These are phyloP conservation scores for Eptesicus fuscus DNA, from an alignment of 2,113 vertebrate species.

Conservation along the genomic window DNA sequence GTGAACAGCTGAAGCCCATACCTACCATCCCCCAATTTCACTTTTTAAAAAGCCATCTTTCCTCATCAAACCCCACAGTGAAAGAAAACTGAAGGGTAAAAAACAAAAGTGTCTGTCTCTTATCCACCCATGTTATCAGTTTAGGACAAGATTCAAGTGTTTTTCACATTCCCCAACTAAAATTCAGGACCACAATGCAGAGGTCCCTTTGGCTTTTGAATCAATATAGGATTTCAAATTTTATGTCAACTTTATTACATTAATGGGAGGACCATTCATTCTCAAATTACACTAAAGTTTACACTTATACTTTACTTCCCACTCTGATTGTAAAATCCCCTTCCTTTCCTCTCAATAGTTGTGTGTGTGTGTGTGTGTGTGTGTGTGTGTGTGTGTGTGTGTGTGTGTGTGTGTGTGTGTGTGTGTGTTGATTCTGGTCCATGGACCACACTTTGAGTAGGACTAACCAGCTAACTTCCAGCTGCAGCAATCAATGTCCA, in stretches of 20 bases:
- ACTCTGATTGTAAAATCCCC: neutral
- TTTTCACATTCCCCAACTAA: neutral
- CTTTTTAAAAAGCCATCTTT: neutral
- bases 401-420: neutral
- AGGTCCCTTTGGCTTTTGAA: neutral
- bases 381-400: neutral
- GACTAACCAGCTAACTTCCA: neutral
- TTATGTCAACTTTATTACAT: neutral
- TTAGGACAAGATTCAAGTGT: neutral
- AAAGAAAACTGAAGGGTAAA: neutral
- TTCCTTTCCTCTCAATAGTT: neutral
- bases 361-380: too few relatives aligned
- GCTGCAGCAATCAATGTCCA: neutral
- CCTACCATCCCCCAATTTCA: neutral
- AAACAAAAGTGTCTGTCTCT: neutral
- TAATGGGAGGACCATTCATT: neutral
- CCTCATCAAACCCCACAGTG: neutral
- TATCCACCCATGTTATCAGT: neutral
- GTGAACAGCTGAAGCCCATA: neutral
- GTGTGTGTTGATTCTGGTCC: neutral
- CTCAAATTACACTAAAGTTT: neutral
- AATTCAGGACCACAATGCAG: neutral
- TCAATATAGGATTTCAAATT: conserved; percentile 3
- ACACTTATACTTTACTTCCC: neutral
- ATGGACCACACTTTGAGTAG: neutral